Base-by-base conservation (phyloP, 2,888 invertebrate genomes). In the Leptopilina syphax region DNA sequence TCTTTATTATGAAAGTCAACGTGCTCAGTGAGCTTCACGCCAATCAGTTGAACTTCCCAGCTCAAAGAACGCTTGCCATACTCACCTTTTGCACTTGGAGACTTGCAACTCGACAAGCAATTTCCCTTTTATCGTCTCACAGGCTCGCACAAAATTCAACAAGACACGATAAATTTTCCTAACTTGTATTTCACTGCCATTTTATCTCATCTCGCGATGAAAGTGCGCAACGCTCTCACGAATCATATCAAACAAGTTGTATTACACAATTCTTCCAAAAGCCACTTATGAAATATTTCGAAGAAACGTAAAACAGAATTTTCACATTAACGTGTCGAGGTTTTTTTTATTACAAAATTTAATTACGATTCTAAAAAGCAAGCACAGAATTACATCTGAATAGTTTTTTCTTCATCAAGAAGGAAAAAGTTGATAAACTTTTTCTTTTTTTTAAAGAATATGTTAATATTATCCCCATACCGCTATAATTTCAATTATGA, bases 101-200 rank as follows among this genome's bases (percentile, higher is more conserved):
- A 73, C 70, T 73, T 73, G 66, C 65, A 54, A n/a, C 60, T 68
- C 57, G 68, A 54, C 79, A 76, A 65, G 79, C 76, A 79, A 76
- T 79, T 79, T 76, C 65, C 76, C 76, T 79, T 76, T 79, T 79
- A 76, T 76, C 79, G 41, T 79, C 76, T 79, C 44, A 44, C 54
- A 65, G 27, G 41, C 65, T 47, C 44, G 44, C 68, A 70, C 63
- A 41, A 63, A 70, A 60, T 73, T 79, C 73, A 65, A 50, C 73
- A 73, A 65, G 70, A 65, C 50, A 79, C 41, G 73, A 79, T 76
- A 34, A 79, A 65, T 73, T 79, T 66, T 65, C 65, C 54, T 18
- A 41, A 76, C 76, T 65, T 79, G 66, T 57, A 79, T 78, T 63
- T 73, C 54, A 47, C 57, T 79, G 76, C 79, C 57, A 79, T 79